Conservation (phyloP, 2,797 vertebrate genomes). For the Moxostoma hubbsi region DNA sequence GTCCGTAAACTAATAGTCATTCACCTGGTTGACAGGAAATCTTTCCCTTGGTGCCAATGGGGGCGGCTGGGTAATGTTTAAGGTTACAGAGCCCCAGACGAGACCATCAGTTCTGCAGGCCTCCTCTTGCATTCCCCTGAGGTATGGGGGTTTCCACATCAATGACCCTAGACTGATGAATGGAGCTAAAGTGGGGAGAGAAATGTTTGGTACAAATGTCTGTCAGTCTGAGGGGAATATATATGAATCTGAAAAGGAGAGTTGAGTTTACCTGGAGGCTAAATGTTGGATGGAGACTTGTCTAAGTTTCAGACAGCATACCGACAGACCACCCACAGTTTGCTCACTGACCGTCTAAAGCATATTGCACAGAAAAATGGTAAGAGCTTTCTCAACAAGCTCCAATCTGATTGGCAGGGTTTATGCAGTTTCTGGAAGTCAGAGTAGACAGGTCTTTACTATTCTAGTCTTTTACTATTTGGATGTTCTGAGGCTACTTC, state of each 20-base stretch:
- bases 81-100: constrained; percentile 68
- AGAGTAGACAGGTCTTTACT: too few species aligned
- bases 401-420: too few species aligned
- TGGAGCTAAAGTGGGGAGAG: constrained; percentile 39
- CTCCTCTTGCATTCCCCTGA: constrained; percentile 46
- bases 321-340: not conserved
- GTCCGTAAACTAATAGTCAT: constrained; percentile 80
- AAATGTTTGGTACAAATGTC: constrained; percentile 53
- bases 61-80: constrained; percentile 71
- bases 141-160: not conserved
- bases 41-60: constrained; percentile 73
- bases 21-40: constrained; percentile 82
- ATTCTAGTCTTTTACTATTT: too few species aligned
- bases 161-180: constrained; percentile 50
- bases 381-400: too few species aligned
- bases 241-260: constrained; percentile 6
- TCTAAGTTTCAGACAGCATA: not conserved
- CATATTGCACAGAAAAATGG: not conserved
- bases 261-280: constrained; percentile 26
- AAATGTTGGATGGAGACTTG: not conserved
- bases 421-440: too few species aligned
- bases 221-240: constrained; percentile 34
- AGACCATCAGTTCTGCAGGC: constrained; percentile 59
- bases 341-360: too few species aligned
- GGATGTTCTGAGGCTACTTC: too few species aligned